Percentiles rank a stretch among this genome's conserved stretches.
Conservation (phyloP, 2,113 vertebrate species). For the Aythya baeri region DNA sequence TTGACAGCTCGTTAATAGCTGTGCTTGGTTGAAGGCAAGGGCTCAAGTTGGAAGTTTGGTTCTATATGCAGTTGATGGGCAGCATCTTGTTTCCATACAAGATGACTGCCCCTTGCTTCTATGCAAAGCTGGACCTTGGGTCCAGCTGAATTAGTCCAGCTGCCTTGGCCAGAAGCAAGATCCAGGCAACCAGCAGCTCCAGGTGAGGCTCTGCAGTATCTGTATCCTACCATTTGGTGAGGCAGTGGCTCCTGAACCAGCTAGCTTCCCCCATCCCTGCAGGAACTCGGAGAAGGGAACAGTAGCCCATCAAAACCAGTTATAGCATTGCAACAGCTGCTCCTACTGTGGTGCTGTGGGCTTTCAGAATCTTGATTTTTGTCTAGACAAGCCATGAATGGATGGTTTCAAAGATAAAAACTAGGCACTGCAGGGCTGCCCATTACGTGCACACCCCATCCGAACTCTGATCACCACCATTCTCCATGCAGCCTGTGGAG, state of each 20-base stretch:
- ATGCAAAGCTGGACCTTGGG: background rate
- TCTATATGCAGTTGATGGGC: background rate
- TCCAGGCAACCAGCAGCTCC: background rate
- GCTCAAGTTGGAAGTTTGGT: background rate
- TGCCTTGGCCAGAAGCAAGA: background rate
- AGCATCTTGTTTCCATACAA: background rate
- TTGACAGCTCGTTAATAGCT: background rate
- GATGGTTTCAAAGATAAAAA: background rate
- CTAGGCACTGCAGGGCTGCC: background rate
- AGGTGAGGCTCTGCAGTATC: background rate
- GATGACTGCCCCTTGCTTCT: background rate
- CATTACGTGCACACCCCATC: background rate
- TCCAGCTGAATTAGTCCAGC: background rate
- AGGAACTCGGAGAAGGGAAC: background rate
- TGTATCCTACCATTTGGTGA: rapidly evolving
- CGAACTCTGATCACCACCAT: background rate
- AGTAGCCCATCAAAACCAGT: background rate
- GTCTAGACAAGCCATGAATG: background rate
- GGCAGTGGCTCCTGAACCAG: background rate
- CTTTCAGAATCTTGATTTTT: background rate
- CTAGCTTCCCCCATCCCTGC: background rate
- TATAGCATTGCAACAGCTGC: background rate
- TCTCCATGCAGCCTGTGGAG: background rate
- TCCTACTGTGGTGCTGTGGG: background rate
- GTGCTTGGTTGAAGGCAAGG: background rate